Evolutionary conservation across 2,888 invertebrate species (phyloP), one percentile per base, ranked within the genome.

Genomic region (Polyploca ridens): DNA sequence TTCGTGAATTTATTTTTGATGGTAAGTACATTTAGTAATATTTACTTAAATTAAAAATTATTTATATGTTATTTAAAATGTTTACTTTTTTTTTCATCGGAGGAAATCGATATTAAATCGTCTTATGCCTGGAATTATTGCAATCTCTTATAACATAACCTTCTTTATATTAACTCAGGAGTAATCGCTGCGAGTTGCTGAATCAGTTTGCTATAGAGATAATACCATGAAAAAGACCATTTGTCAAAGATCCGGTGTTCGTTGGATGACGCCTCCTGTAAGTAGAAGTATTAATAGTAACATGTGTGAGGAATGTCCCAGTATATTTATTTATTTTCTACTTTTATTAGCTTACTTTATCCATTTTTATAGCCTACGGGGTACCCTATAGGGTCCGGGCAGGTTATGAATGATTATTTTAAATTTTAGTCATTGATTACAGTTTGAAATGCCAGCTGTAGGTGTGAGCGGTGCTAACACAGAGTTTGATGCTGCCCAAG

Each of bases 401-500:
- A 41, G 13, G 3, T 41, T 13, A 46, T 46, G 46, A n/a, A 46
- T 0, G 27, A 14, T 5, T 14, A 44, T 10, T 2, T 6, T n/a
- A 46, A 46, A 5, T n/a, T 13, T 14, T 5, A 44, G 0, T 13
- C 27, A 27, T 27, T 41, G 27, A 66, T 33, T 63, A 0, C 19
- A 65, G 60, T 63, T 33, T 19, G 70, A 61, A 27, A 78, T 76
- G 74, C 69, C 76, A 16, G 61, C 67, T 3, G 33, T 73, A 27
- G 70, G 69, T 41, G 70, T 77, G 64, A 71, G 63, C 60, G 58
- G 63, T 33, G 72, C 68, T 64, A 78, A 75, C 41, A 73, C 66
- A 10, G 82, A 84, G 27, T 74, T 73, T 38, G 82, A 82, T 64
- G 82, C 81, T 57, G 82, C 82, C 5, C 82, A 81, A 63, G 79